phyloP scores from a whole-genome alignment of 2,797 vertebrate species.

The Lacerta viridis region DNA sequence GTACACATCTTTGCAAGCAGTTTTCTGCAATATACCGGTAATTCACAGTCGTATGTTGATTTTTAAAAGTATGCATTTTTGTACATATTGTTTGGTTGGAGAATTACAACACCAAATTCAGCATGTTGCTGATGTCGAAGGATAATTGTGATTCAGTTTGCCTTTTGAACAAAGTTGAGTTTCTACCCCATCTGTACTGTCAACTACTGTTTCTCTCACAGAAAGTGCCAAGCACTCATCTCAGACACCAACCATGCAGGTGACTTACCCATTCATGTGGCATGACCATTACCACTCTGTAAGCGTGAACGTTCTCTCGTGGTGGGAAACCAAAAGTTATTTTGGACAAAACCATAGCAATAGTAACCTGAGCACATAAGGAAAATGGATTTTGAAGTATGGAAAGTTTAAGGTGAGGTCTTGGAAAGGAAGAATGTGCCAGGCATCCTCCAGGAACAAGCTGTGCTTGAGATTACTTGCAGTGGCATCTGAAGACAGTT shows the following conservation, averaged over 20 bases:
- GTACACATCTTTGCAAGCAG: too few species aligned
- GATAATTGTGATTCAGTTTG: too few species aligned
- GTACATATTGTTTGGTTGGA: too few species aligned
- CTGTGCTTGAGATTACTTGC: conserved; percentile 64
- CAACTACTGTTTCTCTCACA: not conserved
- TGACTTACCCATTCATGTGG: not conserved
- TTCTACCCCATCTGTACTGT: not conserved
- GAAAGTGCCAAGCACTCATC: too few species aligned
- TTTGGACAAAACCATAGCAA: not conserved
- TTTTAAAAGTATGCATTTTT: too few species aligned
- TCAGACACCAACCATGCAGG: too few species aligned
- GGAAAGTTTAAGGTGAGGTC: conserved; percentile 70
- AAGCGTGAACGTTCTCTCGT: not conserved
- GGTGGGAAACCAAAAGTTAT: not conserved
- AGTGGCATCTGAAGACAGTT: conserved; percentile 69
- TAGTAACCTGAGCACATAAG: not conserved
- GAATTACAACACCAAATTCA: too few species aligned
- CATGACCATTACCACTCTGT: not conserved
- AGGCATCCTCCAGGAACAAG: conserved; percentile 66
- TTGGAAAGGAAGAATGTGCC: conserved; percentile 60
- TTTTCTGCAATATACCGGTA: too few species aligned
- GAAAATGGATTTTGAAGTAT: conserved; percentile 60
- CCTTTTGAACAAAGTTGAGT: too few species aligned
- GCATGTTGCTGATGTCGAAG: too few species aligned
- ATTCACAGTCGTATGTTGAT: too few species aligned